These are phyloP conservation scores for Thalassarche chlororhynchos DNA, from an alignment of 2,113 vertebrate genomes.

Conservation along the genomic window DNA sequence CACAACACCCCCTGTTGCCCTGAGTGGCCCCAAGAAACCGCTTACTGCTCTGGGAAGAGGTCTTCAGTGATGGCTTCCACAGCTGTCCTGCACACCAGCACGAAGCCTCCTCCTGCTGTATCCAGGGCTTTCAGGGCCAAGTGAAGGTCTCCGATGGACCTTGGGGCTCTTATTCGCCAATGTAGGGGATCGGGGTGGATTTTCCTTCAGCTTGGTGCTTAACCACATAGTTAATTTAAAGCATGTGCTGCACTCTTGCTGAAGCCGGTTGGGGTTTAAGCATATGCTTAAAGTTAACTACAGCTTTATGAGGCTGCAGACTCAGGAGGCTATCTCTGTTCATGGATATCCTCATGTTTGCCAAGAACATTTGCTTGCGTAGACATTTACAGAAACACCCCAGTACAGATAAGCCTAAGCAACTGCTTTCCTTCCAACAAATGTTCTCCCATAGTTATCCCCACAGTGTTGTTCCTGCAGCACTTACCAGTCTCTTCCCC, in stretches of 20 bases:
- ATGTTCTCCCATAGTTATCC: neutral
- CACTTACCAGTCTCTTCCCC: neutral
- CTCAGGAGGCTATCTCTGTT: neutral
- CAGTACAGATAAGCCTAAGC: neutral
- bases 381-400: neutral
- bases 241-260: neutral
- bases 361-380: neutral
- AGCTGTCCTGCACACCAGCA: neutral
- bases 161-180: neutral
- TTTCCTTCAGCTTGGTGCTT: neutral
- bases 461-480: neutral
- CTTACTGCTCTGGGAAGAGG: neutral
- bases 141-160: neutral
- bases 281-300: neutral
- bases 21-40: fast-evolving
- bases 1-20: fast-evolving
- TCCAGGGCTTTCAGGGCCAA: neutral
- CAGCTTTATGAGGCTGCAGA: neutral
- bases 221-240: neutral
- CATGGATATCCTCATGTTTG: neutral
- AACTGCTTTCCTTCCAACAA: neutral
- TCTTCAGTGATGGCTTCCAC: neutral
- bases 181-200: neutral
- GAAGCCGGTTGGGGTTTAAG: neutral
- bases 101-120: neutral